Conservation (phyloP, 2,888 invertebrate species). For the Hydriomena furcata region DNA sequence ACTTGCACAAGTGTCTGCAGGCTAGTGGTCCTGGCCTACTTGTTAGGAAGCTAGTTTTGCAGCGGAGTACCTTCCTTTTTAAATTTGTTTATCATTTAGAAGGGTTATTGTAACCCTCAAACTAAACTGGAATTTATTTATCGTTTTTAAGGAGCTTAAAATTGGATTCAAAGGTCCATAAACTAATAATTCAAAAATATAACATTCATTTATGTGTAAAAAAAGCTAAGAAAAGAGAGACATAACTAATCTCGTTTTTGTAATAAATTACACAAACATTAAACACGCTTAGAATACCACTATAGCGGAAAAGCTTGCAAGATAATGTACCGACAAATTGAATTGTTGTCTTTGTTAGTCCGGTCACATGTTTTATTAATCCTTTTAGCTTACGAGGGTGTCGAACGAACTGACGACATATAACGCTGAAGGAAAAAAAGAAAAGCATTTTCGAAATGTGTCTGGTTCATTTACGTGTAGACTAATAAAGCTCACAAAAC, state of each 20-base stretch:
- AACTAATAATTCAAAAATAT: too few relatives aligned
- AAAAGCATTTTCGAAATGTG: too few relatives aligned
- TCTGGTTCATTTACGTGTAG: too few relatives aligned
- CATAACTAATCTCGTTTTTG: too few relatives aligned
- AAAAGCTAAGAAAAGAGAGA: too few relatives aligned
- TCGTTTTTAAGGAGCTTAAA: too few relatives aligned
- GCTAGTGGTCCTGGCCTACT: conserved; percentile 10
- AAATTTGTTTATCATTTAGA: too few relatives aligned
- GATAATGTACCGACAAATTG: conserved; percentile 17
- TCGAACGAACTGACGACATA: conserved; percentile 5
- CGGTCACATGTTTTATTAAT: conserved; percentile 18
- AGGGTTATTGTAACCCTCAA: too few relatives aligned
- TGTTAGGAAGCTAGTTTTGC: conserved; percentile 3
- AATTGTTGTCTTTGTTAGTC: conserved; percentile 23
- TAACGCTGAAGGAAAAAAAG: background rate
- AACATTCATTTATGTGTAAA: too few relatives aligned
- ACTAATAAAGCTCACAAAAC: too few relatives aligned
- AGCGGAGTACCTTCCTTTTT: background rate
- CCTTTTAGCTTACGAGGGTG: conserved; percentile 20
- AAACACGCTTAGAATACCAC: conserved; percentile 7
- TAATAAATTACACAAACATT: background rate
- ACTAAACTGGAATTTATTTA: too few relatives aligned
- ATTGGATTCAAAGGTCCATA: too few relatives aligned
- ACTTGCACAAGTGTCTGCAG: conserved; percentile 29
- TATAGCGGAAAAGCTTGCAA: conserved; percentile 10